Evolutionary conservation across 1,140 invertebrate genomes (phyloP).

Genomic region (Bombus turneri): DNA sequence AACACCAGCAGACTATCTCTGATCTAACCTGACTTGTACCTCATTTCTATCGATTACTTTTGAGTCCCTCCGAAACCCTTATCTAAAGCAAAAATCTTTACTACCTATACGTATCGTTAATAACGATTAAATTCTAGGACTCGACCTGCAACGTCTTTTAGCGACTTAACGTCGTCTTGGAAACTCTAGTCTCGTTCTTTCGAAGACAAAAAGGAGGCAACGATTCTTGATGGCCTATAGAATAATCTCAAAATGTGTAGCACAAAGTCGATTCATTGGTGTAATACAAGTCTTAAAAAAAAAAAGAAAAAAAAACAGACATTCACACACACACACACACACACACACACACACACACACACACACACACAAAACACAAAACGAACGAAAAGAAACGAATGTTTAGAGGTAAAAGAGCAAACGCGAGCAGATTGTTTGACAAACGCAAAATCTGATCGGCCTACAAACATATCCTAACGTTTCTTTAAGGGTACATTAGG

Average conservation of each 20-base stretch:
- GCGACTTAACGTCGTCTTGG: background rate
- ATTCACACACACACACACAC: too few species aligned
- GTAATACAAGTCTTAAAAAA: background rate
- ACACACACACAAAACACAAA: too few species aligned
- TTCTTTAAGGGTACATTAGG: conserved; percentile 43
- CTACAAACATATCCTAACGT: conserved; percentile 59
- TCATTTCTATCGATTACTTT: background rate
- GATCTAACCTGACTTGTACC: background rate
- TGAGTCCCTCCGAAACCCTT: background rate
- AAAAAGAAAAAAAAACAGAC: too few species aligned
- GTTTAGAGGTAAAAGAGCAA: background rate
- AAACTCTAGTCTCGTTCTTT: background rate
- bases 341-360: fast-evolving
- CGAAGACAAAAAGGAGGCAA: background rate
- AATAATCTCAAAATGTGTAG: background rate
- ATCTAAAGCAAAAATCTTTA: background rate
- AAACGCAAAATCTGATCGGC: conserved; percentile 48
- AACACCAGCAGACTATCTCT: background rate
- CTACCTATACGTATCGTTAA: background rate
- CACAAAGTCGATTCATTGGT: background rate
- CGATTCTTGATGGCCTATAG: background rate
- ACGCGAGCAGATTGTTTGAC: conserved; percentile 18
- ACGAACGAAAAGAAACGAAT: background rate
- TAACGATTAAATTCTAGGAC: background rate
- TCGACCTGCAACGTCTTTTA: background rate